Evolutionary conservation across 1,140 invertebrate species (phyloP), one percentile per base, ranked within the genome.

Genomic region (Aporrectodea caliginosa): DNA sequence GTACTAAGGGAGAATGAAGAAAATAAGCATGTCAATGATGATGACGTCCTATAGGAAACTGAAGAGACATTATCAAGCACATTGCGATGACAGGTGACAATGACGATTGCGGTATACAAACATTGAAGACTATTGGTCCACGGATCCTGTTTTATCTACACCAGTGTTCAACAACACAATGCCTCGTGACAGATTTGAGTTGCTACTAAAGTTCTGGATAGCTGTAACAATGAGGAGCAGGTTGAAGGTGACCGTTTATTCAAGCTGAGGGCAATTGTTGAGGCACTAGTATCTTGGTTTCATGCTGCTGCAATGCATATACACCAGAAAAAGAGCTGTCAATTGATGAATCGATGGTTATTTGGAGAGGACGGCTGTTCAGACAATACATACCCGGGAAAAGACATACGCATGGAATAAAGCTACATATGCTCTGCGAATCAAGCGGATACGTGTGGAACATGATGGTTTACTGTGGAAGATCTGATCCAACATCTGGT

Each of bases 311-410:
- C n/a, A n/a, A n/a, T n/a, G n/a, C n/a, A 6, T 58, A 58, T 58
- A 58, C 43, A 12, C 35, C 14, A 6, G 1, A 14, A 12, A 77
- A 16, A 14, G 30, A 14, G 35, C 27, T 77, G 27, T 68, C 33
- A 1, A 43, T 77, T 35, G 75, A 77, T 31, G 32, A 77, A 32
- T 77, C 75, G 6, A 77, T 77, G 75, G 75, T 77, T 77, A 27
- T 77, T 27, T 77, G 75, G 75, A 22, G 75, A 69, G 75, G 32
- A 16, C 1, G 75, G 14, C 14, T 77, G 32, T 77, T 77, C 75
- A 77, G 75, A 27, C 75, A 77, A 27, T 77, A 77, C 27, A 77
- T 77, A 1, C 34, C 34, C 6, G 43, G 43, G n/a, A 77, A 77
- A 31, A 77, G 43, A 77, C 75, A 77, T 27, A 77, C 35, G 43